Percentiles rank a stretch among this genome's conserved stretches.
phyloP scores from a whole-genome alignment of 2,113 vertebrate species.

The Phainopepla nitens region DNA sequence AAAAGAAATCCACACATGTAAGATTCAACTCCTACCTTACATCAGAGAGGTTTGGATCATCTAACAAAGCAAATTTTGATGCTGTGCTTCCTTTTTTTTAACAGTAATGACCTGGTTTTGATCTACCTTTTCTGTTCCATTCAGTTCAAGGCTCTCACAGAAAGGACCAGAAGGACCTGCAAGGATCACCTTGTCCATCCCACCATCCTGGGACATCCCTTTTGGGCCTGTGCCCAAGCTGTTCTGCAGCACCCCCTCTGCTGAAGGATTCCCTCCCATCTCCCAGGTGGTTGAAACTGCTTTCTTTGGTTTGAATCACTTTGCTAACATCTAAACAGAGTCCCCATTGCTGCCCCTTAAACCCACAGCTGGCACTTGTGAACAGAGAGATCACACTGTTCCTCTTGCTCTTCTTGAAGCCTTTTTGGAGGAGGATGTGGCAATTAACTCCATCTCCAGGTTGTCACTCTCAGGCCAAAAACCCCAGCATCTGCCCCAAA shows the following conservation, averaged over 20 bases:
- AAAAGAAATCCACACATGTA: fast-evolving
- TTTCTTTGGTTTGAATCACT: not conserved
- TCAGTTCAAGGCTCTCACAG: not conserved
- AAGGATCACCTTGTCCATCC: not conserved
- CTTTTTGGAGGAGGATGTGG: not conserved
- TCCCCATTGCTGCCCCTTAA: not conserved
- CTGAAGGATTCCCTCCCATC: not conserved
- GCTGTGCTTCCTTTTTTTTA: not conserved
- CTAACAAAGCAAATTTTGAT: not conserved
- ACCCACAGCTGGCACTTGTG: not conserved
- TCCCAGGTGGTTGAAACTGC: not conserved
- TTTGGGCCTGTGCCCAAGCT: not conserved
- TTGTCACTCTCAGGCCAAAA: not conserved
- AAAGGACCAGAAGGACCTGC: not conserved
- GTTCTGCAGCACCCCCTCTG: not conserved
- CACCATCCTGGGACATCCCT: not conserved
- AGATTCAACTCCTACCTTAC: not conserved
- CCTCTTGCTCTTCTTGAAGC: not conserved
- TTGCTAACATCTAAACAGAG: not conserved
- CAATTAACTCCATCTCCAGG: fast-evolving
- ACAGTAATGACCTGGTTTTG: not conserved
- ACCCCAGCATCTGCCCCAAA: not conserved
- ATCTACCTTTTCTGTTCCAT: not conserved
- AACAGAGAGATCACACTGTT: not conserved
- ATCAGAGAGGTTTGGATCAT: not conserved